Evolutionary conservation across 2,797 vertebrate species (phyloP).

Genomic region (Dryobates pubescens): DNA sequence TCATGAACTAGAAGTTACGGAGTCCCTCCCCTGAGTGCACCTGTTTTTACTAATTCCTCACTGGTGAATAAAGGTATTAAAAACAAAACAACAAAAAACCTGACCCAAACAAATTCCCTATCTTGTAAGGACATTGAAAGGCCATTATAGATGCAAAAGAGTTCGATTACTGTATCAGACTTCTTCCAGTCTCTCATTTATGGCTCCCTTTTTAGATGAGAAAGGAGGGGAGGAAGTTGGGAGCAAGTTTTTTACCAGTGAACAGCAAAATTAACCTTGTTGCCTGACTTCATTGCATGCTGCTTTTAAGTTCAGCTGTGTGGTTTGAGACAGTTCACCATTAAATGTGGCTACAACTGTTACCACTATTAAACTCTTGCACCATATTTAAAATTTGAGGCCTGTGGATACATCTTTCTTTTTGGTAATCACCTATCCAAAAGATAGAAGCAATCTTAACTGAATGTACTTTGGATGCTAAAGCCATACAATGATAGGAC

Average conservation of each 20-base stretch:
- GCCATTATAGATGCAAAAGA: too few relatives aligned
- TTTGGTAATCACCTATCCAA: not conserved
- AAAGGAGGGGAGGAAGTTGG: not conserved
- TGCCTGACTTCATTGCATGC: not conserved
- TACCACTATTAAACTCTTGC: not conserved
- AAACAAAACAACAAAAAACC: too few relatives aligned
- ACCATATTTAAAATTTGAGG: not conserved
- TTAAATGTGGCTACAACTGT: not conserved
- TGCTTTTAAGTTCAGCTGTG: not conserved
- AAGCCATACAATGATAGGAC: not conserved
- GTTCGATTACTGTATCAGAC: too few relatives aligned
- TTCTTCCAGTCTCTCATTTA: too few relatives aligned
- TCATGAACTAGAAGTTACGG: too few relatives aligned
- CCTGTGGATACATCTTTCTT: not conserved
- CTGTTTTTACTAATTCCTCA: too few relatives aligned
- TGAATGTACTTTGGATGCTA: not conserved
- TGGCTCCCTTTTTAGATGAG: not conserved
- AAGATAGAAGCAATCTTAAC: not conserved
- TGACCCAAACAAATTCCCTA: too few relatives aligned
- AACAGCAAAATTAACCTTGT: not conserved
- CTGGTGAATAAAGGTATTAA: too few relatives aligned
- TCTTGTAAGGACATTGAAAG: too few relatives aligned
- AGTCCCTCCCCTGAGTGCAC: too few relatives aligned
- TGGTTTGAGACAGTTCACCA: not conserved
- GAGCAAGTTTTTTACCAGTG: not conserved